A percentile compares a stretch with the other conserved stretches of the same genome.
These are phyloP conservation scores for Melanargia galathea DNA, from an alignment of 2,888 invertebrate species.

Conservation along the genomic window DNA sequence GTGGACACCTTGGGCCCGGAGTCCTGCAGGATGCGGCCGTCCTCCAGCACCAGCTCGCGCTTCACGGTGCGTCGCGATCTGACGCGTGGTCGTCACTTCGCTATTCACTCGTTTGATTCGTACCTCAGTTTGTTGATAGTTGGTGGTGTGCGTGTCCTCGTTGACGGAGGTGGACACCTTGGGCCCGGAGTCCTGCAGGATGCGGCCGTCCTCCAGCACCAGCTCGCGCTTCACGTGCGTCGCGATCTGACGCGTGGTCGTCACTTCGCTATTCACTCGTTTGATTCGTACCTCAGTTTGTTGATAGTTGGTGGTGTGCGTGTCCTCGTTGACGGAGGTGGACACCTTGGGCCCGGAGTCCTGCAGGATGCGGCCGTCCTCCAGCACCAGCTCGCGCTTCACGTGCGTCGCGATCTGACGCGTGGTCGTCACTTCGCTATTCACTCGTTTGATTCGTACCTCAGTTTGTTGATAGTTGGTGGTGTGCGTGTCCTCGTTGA, in stretches of 20 bases:
- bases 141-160: conserved; percentile 94
- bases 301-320: conserved; percentile 93
- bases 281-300: conserved; percentile 85
- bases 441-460: too few species aligned
- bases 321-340: conserved; percentile 95
- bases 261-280: too few species aligned
- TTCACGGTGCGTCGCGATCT: conserved; percentile 95
- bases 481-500: conserved; percentile 94
- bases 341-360: too few species aligned
- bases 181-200: conserved; percentile 94
- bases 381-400: conserved; percentile 92
- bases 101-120: too few species aligned
- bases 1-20: too few species aligned
- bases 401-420: conserved; percentile 95
- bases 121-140: conserved; percentile 88
- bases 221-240: conserved; percentile 94
- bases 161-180: conserved; percentile 95
- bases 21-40: conserved; percentile 94
- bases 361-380: conserved; percentile 94
- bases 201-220: conserved; percentile 94
- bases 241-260: conserved; percentile 94
- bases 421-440: too few species aligned
- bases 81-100: conserved; percentile 93
- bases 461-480: conserved; percentile 92
- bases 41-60: conserved; percentile 93